Evolutionary conservation across 2,113 vertebrate species (phyloP).

Genomic region (Cercopithecus mona): DNA sequence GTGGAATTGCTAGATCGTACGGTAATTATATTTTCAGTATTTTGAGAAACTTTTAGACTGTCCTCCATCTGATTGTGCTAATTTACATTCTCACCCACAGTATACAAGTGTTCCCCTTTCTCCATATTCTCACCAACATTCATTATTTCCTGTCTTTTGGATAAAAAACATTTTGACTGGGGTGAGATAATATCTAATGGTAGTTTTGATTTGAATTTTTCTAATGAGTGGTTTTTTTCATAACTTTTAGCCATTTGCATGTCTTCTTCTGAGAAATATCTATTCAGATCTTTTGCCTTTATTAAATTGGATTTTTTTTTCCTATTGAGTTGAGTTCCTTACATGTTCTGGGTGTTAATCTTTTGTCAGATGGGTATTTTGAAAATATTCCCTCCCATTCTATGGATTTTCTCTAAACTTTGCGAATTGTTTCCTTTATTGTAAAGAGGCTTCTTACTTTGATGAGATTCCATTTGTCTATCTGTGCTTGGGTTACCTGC

Average conservation of each 20-base stretch:
- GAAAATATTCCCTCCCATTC: background rate
- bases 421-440: background rate
- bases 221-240: background rate
- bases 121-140: background rate
- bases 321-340: background rate
- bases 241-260: background rate
- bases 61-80: background rate
- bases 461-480: background rate
- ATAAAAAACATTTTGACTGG: background rate
- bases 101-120: background rate
- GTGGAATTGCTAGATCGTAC: background rate
- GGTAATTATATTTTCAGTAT: background rate
- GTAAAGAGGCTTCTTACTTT: background rate
- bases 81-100: background rate
- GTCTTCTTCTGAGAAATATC: background rate
- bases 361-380: background rate
- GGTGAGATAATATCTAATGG: background rate
- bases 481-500: background rate
- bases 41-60: background rate
- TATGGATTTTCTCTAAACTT: background rate
- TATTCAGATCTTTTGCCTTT: background rate
- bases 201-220: background rate
- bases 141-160: background rate
- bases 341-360: background rate
- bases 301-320: background rate